A percentile compares a stretch with the other conserved stretches of the same genome.
Evolutionary conservation across 2,113 vertebrate genomes (phyloP).

Genomic region (Axis porcinus): DNA sequence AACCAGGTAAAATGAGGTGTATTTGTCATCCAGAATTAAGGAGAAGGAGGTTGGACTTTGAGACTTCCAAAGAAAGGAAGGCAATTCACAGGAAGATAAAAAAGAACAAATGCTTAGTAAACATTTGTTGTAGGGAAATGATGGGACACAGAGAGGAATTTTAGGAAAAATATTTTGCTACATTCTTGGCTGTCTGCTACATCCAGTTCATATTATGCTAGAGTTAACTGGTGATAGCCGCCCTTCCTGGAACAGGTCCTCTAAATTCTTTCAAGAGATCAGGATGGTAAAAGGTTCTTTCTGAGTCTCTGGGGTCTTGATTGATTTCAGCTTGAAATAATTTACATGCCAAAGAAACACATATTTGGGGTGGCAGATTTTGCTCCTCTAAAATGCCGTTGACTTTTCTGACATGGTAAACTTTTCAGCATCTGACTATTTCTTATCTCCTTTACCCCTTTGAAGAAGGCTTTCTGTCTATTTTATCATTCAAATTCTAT

Average conservation of each 20-base stretch:
- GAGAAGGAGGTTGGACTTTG: not conserved
- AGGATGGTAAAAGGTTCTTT: not conserved
- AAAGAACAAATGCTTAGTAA: not conserved
- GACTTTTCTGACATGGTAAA: not conserved
- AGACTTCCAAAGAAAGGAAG: not conserved
- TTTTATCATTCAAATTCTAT: not conserved
- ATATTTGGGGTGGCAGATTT: not conserved
- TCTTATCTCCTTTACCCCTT: not conserved
- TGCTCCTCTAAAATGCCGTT: not conserved
- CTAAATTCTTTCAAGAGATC: not conserved
- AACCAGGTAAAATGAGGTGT: not conserved
- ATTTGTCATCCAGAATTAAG: not conserved
- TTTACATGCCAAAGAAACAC: not conserved
- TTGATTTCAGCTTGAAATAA: not conserved
- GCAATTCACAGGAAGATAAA: not conserved
- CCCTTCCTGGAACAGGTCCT: not conserved
- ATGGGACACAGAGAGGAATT: not conserved
- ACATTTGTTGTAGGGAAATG: not conserved
- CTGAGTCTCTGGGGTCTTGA: not conserved
- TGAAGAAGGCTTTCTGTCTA: not conserved
- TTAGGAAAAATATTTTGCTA: not conserved
- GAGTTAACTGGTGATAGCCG: not conserved
- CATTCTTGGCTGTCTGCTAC: too few relatives aligned
- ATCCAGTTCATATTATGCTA: not conserved
- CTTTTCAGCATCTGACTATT: not conserved